These are phyloP conservation scores for Hymenochirus boettgeri DNA, from an alignment of 2,113 vertebrate species.

Conservation along the genomic window DNA sequence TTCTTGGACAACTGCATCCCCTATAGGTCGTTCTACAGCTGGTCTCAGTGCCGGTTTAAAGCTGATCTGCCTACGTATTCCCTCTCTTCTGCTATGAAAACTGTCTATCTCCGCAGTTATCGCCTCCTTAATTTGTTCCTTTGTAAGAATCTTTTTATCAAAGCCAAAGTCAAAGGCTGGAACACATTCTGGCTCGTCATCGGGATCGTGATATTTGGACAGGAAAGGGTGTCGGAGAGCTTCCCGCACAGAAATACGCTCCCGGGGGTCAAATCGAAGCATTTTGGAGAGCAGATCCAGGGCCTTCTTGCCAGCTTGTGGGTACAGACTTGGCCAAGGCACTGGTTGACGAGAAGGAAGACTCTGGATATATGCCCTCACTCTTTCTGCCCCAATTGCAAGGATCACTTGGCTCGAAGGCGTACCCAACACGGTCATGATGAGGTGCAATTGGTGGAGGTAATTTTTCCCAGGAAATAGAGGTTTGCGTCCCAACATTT, in stretches of 20 bases:
- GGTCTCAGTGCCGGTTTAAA: constrained; percentile 70
- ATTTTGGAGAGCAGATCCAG: constrained; percentile 73
- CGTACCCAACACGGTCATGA: constrained; percentile 84
- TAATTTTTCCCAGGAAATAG: constrained; percentile 90
- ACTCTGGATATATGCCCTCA: constrained; percentile 83
- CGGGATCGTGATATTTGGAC: constrained; percentile 84
- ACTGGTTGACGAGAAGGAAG: constrained; percentile 73
- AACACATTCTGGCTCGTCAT: constrained; percentile 88
- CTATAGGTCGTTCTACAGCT: constrained; percentile 41
- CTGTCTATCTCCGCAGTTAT: constrained; percentile 86
- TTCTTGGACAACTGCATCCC: background rate
- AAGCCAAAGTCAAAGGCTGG: constrained; percentile 92
- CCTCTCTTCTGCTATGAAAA: constrained; percentile 78
- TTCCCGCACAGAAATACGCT: constrained; percentile 74
- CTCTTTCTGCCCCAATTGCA: constrained; percentile 82
- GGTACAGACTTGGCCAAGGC: constrained; percentile 73
- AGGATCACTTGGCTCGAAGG: constrained; percentile 74
- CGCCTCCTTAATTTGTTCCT: constrained; percentile 87
- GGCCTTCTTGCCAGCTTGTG: constrained; percentile 69
- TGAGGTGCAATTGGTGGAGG: constrained; percentile 87
- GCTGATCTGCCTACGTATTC: constrained; percentile 72
- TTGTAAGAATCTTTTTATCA: constrained; percentile 67
- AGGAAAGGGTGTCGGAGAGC: constrained; percentile 81
- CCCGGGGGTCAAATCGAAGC: constrained; percentile 78
- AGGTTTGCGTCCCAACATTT: constrained; percentile 87